Evolutionary conservation across 2,797 vertebrate species (phyloP).

Genomic region (Microctenopoma steveboyesi): DNA sequence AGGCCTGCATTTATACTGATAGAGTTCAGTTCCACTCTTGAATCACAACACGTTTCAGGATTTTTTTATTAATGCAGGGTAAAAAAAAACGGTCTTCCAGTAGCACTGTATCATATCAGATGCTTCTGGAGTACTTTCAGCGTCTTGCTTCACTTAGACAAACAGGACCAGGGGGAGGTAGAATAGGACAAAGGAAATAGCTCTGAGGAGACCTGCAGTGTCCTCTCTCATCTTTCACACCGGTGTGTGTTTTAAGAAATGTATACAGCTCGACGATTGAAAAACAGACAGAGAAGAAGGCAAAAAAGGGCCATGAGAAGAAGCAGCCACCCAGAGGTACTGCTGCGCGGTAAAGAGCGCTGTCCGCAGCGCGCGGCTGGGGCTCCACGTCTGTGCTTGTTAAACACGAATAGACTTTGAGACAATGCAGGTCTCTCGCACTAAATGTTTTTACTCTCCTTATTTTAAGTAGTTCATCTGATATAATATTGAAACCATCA

Average conservation of each 20-base stretch:
- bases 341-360: slow-evolving; percentile 68
- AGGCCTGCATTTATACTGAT: slow-evolving; percentile 63
- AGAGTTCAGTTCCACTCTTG: slow-evolving; percentile 56
- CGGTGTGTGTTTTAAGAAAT: slow-evolving; percentile 54
- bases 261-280: slow-evolving; percentile 57
- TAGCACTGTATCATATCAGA: slow-evolving; percentile 46
- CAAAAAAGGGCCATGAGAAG: slow-evolving; percentile 53
- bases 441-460: slow-evolving; percentile 35
- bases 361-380: slow-evolving; percentile 56
- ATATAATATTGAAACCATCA: slow-evolving; percentile 40
- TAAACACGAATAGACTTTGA: slow-evolving; percentile 67
- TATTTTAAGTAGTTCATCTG: slow-evolving; percentile 47
- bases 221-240: slow-evolving; percentile 60
- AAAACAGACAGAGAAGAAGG: slow-evolving; percentile 39
- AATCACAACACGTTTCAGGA: slow-evolving; percentile 41
- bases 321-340: slow-evolving; percentile 67
- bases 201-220: slow-evolving; percentile 50
- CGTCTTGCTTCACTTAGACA: slow-evolving; percentile 38
- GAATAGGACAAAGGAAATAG: slow-evolving; percentile 52
- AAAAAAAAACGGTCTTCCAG: slow-evolving; percentile 29
- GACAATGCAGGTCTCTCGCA: slow-evolving; percentile 45
- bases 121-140: slow-evolving; percentile 50
- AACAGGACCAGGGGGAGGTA: slow-evolving; percentile 46
- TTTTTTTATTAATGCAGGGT: slow-evolving; percentile 16
- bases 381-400: slow-evolving; percentile 65